Base-by-base conservation (phyloP, 2,113 vertebrate species). In the Poeciliopsis occidentalis region DNA sequence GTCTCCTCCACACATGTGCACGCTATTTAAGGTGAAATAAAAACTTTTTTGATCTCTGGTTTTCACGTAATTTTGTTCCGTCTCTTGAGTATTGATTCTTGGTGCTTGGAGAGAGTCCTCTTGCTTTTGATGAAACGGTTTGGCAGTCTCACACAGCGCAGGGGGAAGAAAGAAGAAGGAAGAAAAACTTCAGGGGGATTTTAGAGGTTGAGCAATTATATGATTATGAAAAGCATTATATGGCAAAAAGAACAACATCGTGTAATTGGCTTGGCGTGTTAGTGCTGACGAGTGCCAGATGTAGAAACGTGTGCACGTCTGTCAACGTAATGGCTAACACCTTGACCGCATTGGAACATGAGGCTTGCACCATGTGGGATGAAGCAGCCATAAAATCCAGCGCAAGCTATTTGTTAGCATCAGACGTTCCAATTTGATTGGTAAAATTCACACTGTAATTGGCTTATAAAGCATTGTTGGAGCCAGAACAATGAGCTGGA, bases 181-280 rank as follows among this genome's bases (percentile, higher is more conserved):
- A 8, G 76, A 85, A 78, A 69, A 37, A 68, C 64, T 79, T 73
- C 61, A 13, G 69, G 82, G 78, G 82, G 73, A 81, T 82, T 81
- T 84, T 78, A 88, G 85, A 74, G 85, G 82, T 85, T 67, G 71
- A 79, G 80, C 91, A 92, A 92, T 92, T 92, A 93, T 89, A 83
- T 90, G 89, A 93, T 92, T 93, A 93, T 77, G 32, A 90, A 92
- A 92, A 92, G 91, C 90, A 92, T 92, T 91, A 91, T 86, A 91
- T 91, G 88, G 90, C 88, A 92, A 92, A 92, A 91, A 86, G 86
- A 92, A 92, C 90, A 90, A 90, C 86, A 90, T 90, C 71, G 76
- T 90, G 86, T 88, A 92, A 91, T 92, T 92, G 85, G 79, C 84
- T 78, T 64, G 61, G 79, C 86, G 82, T 85, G 77, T 85, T 84